These are phyloP conservation scores for Leistus spinibarbis DNA, from an alignment of 2,888 invertebrate genomes.

Conservation along the genomic window DNA sequence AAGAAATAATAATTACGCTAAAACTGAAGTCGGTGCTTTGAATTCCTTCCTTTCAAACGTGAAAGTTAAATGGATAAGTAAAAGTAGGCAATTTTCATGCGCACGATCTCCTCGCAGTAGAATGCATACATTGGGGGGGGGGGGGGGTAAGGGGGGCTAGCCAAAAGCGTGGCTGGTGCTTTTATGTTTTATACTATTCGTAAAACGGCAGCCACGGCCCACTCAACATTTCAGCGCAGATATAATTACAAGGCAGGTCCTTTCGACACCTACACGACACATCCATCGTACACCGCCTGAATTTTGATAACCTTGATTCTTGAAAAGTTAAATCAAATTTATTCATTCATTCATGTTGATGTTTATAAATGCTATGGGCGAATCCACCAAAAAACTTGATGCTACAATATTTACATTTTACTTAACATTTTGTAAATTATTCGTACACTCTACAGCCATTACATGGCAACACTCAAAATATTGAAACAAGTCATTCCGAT, in stretches of 20 bases:
- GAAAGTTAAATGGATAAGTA: slow-evolving; percentile 2
- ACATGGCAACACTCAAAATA: too few relatives aligned
- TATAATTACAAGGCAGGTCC: not conserved
- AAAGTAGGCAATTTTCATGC: slow-evolving; percentile 8
- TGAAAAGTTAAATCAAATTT: not conserved
- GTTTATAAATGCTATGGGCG: not conserved
- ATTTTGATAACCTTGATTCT: not conserved
- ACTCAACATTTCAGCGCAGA: not conserved
- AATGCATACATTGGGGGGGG: too few relatives aligned
- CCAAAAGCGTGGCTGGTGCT: not conserved
- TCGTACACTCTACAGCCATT: too few relatives aligned
- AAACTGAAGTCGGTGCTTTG: slow-evolving; percentile 16
- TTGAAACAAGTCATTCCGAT: too few relatives aligned
- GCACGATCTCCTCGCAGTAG: not conserved
- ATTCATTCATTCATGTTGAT: not conserved
- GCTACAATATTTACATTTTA: too few relatives aligned
- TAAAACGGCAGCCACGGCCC: not conserved
- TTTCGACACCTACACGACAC: not conserved
- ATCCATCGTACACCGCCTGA: not conserved
- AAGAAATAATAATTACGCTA: slow-evolving; percentile 33
- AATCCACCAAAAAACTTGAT: not conserved
- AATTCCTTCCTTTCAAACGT: slow-evolving; percentile 16
- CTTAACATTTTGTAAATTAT: too few relatives aligned
- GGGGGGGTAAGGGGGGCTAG: not conserved
- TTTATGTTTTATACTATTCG: not conserved